phyloP scores from a whole-genome alignment of 2,888 invertebrate genomes.

The Machimus atricapillus region DNA sequence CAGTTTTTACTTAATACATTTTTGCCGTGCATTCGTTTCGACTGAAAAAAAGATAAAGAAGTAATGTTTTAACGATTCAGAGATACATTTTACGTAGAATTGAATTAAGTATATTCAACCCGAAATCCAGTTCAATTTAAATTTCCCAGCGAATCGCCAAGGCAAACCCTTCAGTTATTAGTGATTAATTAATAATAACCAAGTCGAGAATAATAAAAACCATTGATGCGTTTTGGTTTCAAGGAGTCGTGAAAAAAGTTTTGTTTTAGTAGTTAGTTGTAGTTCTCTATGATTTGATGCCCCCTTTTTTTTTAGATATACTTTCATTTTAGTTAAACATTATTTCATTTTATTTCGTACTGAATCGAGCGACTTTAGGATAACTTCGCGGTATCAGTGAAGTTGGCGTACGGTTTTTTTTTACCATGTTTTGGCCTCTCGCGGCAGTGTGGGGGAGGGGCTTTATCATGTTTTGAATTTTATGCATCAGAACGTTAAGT shows the following conservation, averaged over 20 bases:
- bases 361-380: not conserved
- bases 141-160: not conserved
- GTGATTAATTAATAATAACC: slow-evolving; percentile 37
- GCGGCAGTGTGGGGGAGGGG: not conserved
- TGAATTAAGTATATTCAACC: not conserved
- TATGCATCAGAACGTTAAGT: not conserved
- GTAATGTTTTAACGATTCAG: not conserved
- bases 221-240: not conserved
- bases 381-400: not conserved
- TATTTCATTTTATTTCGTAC: too few relatives aligned
- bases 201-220: slow-evolving; percentile 15
- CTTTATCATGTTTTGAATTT: not conserved
- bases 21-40: not conserved
- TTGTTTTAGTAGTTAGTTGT: not conserved
- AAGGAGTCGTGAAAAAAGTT: not conserved
- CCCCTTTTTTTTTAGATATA: not conserved
- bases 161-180: not conserved
- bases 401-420: not conserved
- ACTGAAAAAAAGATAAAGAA: not conserved
- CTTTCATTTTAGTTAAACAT: not conserved
- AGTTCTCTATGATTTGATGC: slow-evolving; percentile 6
- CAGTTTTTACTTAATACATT: not conserved
- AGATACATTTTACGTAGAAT: not conserved
- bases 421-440: not conserved
- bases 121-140: not conserved